Evolutionary conservation across 1,140 invertebrate genomes (phyloP).

Genomic region (Lasioglossum baleicum): DNA sequence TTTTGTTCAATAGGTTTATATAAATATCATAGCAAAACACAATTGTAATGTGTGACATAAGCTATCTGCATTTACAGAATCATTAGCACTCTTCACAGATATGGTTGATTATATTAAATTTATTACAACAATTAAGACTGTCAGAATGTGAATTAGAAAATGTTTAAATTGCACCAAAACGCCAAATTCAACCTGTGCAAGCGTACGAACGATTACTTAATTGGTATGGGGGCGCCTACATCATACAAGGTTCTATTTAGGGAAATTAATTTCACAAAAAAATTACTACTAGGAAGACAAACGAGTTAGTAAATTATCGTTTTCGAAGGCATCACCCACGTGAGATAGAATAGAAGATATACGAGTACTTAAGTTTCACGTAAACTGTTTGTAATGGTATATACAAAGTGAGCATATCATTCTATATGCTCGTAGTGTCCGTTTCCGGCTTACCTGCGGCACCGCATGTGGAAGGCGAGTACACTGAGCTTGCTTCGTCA

Average conservation of each 20-base stretch:
- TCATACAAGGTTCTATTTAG: background rate
- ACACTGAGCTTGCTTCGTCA: constrained; percentile 86
- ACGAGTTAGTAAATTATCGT: constrained; percentile 41
- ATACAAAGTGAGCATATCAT: constrained; percentile 69
- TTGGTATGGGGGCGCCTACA: background rate
- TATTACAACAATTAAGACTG: background rate
- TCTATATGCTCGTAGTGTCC: constrained; percentile 77
- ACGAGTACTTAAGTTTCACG: constrained; percentile 15
- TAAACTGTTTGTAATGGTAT: constrained; percentile 37
- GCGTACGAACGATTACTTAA: background rate
- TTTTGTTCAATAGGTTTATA: background rate
- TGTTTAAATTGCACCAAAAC: background rate
- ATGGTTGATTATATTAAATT: background rate
- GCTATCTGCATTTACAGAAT: background rate
- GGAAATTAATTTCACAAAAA: constrained; percentile 21
- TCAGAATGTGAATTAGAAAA: background rate
- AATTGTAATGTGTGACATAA: constrained; percentile 45
- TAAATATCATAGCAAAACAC: background rate
- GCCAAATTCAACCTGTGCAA: background rate
- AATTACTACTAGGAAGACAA: constrained; percentile 23
- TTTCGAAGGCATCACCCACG: background rate
- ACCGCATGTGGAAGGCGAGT: constrained; percentile 79
- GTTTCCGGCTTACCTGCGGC: constrained; percentile 83
- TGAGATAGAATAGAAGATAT: constrained; percentile 18
- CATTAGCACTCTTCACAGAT: background rate